Evolutionary conservation across 2,113 vertebrate genomes (phyloP).

Genomic region (Perognathus longimembris): DNA sequence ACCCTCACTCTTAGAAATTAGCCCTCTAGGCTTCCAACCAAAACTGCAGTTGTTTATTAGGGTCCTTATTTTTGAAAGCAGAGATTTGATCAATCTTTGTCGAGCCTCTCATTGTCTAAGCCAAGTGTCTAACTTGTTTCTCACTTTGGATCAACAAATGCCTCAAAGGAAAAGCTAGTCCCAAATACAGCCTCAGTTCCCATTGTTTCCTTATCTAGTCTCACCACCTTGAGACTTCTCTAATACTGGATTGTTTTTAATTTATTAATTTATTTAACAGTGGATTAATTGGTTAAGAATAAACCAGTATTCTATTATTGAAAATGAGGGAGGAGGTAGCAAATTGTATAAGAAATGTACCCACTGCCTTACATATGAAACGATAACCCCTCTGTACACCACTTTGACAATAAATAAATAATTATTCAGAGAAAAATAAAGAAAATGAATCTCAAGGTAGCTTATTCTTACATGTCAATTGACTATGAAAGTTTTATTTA

Average conservation of each 20-base stretch:
- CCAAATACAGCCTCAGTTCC: constrained; percentile 48
- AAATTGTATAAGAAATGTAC: too few species aligned
- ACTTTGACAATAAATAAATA: too few species aligned
- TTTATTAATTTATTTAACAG: constrained; percentile 21
- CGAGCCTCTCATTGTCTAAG: background rate
- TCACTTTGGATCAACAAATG: constrained; percentile 43
- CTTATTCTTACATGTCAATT: constrained; percentile 6
- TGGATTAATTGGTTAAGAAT: background rate
- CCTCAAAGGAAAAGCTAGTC: constrained; percentile 20
- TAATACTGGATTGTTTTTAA: background rate
- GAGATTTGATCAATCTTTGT: constrained; percentile 20
- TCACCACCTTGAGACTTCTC: background rate
- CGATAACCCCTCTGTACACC: too few species aligned
- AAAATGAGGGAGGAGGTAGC: too few species aligned
- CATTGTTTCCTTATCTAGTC: constrained; percentile 2
- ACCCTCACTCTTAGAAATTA: background rate
- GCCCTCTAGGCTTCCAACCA: background rate
- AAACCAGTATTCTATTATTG: too few species aligned
- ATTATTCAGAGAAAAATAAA: too few species aligned
- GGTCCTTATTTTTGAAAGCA: background rate
- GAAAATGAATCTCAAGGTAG: background rate
- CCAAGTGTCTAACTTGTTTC: constrained; percentile 39
- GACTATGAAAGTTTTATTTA: background rate
- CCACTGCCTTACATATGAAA: too few species aligned
- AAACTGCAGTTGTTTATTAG: background rate